Base-by-base conservation (phyloP, 2,888 invertebrate genomes). In the Spatulosminthurus flaviceps region DNA sequence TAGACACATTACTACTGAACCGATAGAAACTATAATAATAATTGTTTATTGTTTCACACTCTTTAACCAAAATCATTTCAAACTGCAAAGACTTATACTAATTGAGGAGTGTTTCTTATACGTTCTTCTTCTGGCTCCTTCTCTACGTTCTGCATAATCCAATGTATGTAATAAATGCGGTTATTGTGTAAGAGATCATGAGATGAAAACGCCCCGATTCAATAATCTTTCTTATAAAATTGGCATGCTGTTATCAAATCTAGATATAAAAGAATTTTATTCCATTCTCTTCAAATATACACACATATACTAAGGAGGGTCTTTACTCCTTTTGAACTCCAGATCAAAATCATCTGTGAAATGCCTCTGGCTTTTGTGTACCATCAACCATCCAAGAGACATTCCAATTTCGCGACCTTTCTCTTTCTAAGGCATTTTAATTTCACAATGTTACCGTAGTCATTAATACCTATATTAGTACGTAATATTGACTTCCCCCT, bases 261-360 rank as follows among this genome's bases (percentile, higher is more conserved):
- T 16, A 51, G 1, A 51, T 2, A 2, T n/a, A n/a, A n/a, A n/a
- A n/a, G n/a, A n/a, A n/a, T n/a, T n/a, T n/a, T n/a, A n/a, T n/a
- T n/a, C n/a, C n/a, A n/a, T n/a, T n/a, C n/a, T n/a, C n/a, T n/a
- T n/a, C n/a, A n/a, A n/a, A n/a, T n/a, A 16, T 51, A 51, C 16
- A 5, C 16, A 2, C 1, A 51, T 19, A 51, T 41, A 51, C 16
- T 51, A 2, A 51, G 51, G 16, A 11, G 51, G 51, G 51, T 19
- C 51, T 51, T 51, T 51, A 64, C n/a, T 64, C 64, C 24, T 64
- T 64, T 26, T 64, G 64, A 64, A 64, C 64, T 64, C 64, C 11
- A 24, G 64, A 64, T 64, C 22, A 64, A 64, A 64, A 34, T 34
- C n/a, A n/a, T 19, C 51, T n/a, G 51, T 51, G 16, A n/a, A 19